These are phyloP conservation scores for Chymomyza costata DNA, from an alignment of 1,140 invertebrate species.

Conservation along the genomic window DNA sequence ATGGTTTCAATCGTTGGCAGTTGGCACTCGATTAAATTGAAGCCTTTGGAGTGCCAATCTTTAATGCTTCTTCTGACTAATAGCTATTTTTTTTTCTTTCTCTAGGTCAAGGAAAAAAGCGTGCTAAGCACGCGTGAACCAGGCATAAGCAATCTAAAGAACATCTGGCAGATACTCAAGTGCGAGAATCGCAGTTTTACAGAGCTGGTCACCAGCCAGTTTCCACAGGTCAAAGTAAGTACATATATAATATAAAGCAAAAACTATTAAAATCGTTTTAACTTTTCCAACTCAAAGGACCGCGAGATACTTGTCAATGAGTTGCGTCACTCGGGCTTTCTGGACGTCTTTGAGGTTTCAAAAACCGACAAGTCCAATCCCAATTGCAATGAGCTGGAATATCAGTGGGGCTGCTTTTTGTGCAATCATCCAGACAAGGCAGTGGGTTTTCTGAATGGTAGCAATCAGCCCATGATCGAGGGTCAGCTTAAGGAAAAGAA, in stretches of 20 bases:
- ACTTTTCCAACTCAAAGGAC: conserved; percentile 79
- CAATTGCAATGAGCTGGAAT: conserved; percentile 75
- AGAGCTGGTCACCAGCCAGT: conserved; percentile 93
- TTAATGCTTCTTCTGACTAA: too few species aligned
- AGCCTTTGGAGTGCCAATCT: too few species aligned
- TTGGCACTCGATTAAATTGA: too few species aligned
- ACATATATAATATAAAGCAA: too few species aligned
- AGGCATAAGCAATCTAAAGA: conserved; percentile 88
- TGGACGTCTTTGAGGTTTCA: conserved; percentile 92
- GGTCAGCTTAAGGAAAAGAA: conserved; percentile 97
- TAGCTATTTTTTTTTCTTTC: conserved; percentile 18
- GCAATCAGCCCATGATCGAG: conserved; percentile 87
- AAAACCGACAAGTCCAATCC: conserved; percentile 73
- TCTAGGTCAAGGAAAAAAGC: conserved; percentile 84
- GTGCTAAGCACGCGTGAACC: conserved; percentile 90
- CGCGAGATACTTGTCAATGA: conserved; percentile 90
- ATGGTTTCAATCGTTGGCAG: too few species aligned
- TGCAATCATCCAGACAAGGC: conserved; percentile 94
- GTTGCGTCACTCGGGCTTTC: conserved; percentile 89
- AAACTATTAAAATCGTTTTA: neutral
- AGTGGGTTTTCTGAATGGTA: conserved; percentile 84
- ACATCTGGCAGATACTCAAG: conserved; percentile 95
- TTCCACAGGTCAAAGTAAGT: conserved; percentile 88
- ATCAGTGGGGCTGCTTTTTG: conserved; percentile 74
- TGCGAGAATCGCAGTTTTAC: conserved; percentile 92